Conservation (phyloP, 2,888 invertebrate species). For the Unio pictorum region DNA sequence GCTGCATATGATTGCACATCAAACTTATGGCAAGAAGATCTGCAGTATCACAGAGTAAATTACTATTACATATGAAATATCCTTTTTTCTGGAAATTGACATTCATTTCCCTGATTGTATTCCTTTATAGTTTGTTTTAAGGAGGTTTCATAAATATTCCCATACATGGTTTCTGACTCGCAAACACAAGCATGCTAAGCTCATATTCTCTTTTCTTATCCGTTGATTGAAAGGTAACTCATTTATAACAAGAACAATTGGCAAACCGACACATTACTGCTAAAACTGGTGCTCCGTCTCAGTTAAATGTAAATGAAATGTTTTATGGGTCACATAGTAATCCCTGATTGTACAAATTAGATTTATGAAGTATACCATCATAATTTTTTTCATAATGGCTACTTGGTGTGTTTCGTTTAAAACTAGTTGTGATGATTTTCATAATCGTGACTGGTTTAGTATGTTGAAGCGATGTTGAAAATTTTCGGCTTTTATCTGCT, state of each 20-base stretch:
- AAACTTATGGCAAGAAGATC: constrained; percentile 24
- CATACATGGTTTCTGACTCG: constrained; percentile 17
- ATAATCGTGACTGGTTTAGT: too few species aligned
- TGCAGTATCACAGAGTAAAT: constrained; percentile 13
- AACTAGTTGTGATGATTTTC: too few species aligned
- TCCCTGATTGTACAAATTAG: constrained; percentile 7
- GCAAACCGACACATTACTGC: constrained; percentile 18
- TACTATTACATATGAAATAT: constrained; percentile 11
- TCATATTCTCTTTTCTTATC: constrained; percentile 25
- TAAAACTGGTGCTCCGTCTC: constrained; percentile 35
- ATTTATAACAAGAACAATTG: constrained; percentile 28
- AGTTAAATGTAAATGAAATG: constrained; percentile 18
- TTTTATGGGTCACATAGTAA: constrained; percentile 15
- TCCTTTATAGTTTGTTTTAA: constrained; percentile 7
- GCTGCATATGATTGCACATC: constrained; percentile 21
- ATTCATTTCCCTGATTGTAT: constrained; percentile 6
- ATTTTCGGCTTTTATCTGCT: background rate
- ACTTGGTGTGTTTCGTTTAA: background rate
- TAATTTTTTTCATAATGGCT: constrained; percentile 12
- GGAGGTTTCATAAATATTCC: constrained; percentile 27
- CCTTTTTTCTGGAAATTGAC: constrained; percentile 6
- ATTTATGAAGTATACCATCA: constrained; percentile 18
- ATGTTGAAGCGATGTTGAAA: constrained; percentile 13
- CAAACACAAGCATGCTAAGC: constrained; percentile 20
- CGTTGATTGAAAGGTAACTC: constrained; percentile 19